These are phyloP conservation scores for Eretmochelys imbricata DNA, from an alignment of 2,113 vertebrate species.

Conservation along the genomic window DNA sequence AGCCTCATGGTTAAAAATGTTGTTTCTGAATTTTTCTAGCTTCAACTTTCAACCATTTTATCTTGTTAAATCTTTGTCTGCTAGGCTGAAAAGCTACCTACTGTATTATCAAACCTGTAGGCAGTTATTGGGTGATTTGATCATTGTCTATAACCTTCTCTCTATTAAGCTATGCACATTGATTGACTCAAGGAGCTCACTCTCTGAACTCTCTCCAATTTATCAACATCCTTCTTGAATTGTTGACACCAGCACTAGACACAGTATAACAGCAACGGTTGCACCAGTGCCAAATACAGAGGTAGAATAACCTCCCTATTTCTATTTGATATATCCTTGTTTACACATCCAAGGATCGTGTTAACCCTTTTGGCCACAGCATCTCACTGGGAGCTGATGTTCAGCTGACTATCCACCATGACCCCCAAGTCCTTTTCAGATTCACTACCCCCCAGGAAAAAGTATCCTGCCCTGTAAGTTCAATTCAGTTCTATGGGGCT, in stretches of 20 bases:
- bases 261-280: not conserved
- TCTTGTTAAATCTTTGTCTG: not conserved
- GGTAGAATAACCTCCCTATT: not conserved
- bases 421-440: not conserved
- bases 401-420: not conserved
- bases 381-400: not conserved
- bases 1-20: not conserved
- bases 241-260: not conserved
- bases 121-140: not conserved
- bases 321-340: not conserved
- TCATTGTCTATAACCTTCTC: not conserved
- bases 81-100: not conserved
- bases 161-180: not conserved
- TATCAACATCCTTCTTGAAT: not conserved
- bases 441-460: not conserved
- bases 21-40: not conserved
- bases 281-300: not conserved
- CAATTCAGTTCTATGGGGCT: not conserved
- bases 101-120: not conserved
- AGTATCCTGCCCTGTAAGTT: not conserved
- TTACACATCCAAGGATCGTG: not conserved
- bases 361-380: not conserved
- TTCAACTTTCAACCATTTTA: not conserved
- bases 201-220: not conserved
- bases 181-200: not conserved